Evolutionary conservation across 2,113 vertebrate genomes (phyloP).

Genomic region (Notiomystis cincta): DNA sequence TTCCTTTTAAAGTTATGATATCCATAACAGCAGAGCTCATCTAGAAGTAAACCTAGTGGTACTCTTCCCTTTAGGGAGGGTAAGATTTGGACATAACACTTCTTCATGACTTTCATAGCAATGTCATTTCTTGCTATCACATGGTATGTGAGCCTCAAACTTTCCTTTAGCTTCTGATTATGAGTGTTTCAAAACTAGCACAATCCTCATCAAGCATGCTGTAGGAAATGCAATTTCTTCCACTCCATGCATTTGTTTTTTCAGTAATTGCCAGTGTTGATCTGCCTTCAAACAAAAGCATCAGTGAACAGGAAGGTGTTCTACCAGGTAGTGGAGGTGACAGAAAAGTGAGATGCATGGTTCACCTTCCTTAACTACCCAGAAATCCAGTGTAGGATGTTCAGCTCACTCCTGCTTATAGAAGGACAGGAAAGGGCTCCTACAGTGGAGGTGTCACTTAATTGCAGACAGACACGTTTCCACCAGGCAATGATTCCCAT

Average conservation of each 20-base stretch:
- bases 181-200: not conserved
- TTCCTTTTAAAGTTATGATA: not conserved
- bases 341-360: not conserved
- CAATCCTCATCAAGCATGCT: not conserved
- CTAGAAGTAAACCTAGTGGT: not conserved
- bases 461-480: not conserved
- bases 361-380: not conserved
- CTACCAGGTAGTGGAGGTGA: not conserved
- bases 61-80: not conserved
- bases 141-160: not conserved
- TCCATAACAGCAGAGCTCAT: not conserved
- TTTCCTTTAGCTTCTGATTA: not conserved
- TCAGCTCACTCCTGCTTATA: not conserved
- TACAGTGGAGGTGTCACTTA: not conserved
- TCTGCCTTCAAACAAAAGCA: not conserved
- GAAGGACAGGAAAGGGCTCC: not conserved
- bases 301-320: not conserved
- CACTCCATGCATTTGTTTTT: fast-evolving
- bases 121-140: not conserved
- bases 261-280: not conserved
- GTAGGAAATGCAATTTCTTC: not conserved
- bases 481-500: not conserved
- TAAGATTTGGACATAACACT: not conserved
- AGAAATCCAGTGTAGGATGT: not conserved
- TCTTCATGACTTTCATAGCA: not conserved